These are phyloP conservation scores for Caerostris darwini DNA, from an alignment of 1,140 invertebrate species.

Conservation along the genomic window DNA sequence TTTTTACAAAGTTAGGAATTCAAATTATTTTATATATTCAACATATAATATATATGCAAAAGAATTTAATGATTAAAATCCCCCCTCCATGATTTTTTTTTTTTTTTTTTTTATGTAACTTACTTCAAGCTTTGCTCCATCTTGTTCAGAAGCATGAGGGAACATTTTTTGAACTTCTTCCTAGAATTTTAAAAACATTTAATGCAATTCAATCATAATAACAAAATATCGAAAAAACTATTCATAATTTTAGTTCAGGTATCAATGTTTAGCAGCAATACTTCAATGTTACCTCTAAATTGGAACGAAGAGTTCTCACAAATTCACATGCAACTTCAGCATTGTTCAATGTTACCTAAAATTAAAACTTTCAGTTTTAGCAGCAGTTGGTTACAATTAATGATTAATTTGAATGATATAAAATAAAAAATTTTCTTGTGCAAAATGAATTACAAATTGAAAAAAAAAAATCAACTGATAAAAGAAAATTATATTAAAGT, in stretches of 20 bases:
- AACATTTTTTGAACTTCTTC: constrained; percentile 82
- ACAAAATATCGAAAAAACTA: no score
- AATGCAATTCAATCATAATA: no score
- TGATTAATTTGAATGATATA: no score
- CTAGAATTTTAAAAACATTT: constrained; percentile 78
- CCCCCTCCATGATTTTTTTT: no score
- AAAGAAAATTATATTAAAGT: no score
- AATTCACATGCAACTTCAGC: constrained; percentile 96
- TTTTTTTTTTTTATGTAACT: background rate
- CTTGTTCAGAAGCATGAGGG: constrained; percentile 81
- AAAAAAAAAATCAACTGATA: background rate
- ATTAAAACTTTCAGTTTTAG: constrained; percentile 75
- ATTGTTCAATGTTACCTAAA: constrained; percentile 94
- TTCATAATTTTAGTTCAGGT: no score
- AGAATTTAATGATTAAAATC: no score
- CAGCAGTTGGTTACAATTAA: no score
- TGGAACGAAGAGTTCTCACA: constrained; percentile 88
- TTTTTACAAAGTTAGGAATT: no score
- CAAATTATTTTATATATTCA: no score
- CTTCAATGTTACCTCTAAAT: constrained; percentile 81
- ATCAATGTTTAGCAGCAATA: background rate
- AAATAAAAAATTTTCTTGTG: background rate
- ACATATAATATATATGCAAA: no score
- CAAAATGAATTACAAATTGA: background rate
- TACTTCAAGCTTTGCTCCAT: constrained; percentile 82